Evolutionary conservation across 2,797 vertebrate species (phyloP), one percentile per base, ranked within the genome.

Genomic region (Liasis olivaceus): DNA sequence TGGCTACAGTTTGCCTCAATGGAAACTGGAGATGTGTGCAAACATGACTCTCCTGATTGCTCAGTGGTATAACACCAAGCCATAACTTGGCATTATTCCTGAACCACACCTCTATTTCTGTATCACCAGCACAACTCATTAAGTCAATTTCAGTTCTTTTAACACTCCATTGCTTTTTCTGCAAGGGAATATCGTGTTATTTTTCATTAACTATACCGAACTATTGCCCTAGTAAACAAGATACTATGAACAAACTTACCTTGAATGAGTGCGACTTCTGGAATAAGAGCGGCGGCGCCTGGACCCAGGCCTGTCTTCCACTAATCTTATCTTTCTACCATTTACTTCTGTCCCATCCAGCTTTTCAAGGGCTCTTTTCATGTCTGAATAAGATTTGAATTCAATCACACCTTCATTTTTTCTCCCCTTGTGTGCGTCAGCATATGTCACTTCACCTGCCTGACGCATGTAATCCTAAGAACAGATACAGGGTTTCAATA

Each of bases 361-460:
- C 97, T 99, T 99, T 97, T 99, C 99, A 97, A 99, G 98, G 89
- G 99, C 99, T 96, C 99, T 97, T 98, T 99, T 99, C 99, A 99
- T 99, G 97, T 99, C 99, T 0, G 99, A 98, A 94, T 99, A 99
- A 93, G 99, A 98, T 95, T 99, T 98, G 97, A 99, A 99, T 98
- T 99, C 99, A 90, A 99, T 99, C 95, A 99, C 98, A 4, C 99
- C 99, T 97, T 99, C 99, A 66, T 99, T 99, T 97, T 98, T 98
- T 60, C 99, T 98, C 84, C 98, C 98, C 95, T 99, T 99, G 96
- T 99, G 99, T 96, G 99, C 99, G 98, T 99, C 99, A 31, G 99
- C 99, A 90, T 99, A 99, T 1, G 99, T 99, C 95, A 99, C 99
- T 96, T 99, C 99, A 93, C 99, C 99, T n/a, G 99, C 99, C 97